Percentiles rank a stretch among this genome's conserved stretches.
Conservation (phyloP, 2,888 invertebrate species). For the Tanytarsus gracilentus region DNA sequence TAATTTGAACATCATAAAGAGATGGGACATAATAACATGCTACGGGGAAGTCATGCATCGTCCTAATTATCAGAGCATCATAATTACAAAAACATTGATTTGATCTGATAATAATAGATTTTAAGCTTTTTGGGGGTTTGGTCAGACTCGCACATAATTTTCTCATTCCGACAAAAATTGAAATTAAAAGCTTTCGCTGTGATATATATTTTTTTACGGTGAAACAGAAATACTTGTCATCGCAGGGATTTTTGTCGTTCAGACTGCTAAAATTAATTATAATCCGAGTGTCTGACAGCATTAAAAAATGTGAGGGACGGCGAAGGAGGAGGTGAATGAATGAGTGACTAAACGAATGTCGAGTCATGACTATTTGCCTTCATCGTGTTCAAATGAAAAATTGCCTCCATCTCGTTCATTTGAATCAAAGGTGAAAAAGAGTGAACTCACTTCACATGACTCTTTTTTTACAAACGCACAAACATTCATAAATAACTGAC, state of each 20-base stretch:
- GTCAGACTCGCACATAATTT: background rate
- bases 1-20: conserved; percentile 14
- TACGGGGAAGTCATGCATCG: background rate
- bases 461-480: background rate
- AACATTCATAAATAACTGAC: too few relatives aligned
- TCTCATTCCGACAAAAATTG: background rate
- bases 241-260: background rate
- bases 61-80: conserved; percentile 5
- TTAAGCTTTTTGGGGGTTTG: background rate
- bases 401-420: too few relatives aligned
- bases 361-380: too few relatives aligned
- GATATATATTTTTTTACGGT: too few relatives aligned
- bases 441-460: background rate
- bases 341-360: too few relatives aligned
- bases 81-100: conserved; percentile 14
- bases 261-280: background rate
- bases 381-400: too few relatives aligned
- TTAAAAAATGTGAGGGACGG: too few relatives aligned
- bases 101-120: background rate
- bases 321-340: too few relatives aligned
- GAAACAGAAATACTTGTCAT: too few relatives aligned
- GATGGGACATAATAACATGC: background rate
- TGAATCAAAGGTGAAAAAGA: background rate
- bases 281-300: background rate
- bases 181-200: background rate